Percentiles rank a stretch among this genome's conserved stretches.
These are phyloP conservation scores for Gobiocypris rarus DNA, from an alignment of 2,113 vertebrate species.

Conservation along the genomic window DNA sequence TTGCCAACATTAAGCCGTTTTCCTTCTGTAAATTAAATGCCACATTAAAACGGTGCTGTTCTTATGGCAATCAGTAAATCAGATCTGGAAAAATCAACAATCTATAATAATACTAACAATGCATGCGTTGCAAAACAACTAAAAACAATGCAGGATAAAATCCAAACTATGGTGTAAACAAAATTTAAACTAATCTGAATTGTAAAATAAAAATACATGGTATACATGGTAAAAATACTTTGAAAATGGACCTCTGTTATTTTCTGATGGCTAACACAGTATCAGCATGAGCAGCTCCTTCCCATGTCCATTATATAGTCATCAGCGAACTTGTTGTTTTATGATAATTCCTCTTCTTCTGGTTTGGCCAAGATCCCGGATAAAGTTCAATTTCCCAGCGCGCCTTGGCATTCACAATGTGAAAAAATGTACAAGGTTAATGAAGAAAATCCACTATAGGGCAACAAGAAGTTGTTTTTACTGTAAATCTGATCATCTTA, in stretches of 20 bases:
- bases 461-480: neutral
- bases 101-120: too few relatives aligned
- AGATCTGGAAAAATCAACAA: neutral
- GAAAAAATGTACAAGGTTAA: neutral
- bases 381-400: constrained; percentile 8
- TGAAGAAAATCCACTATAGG: neutral
- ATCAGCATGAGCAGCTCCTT: neutral
- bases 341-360: neutral
- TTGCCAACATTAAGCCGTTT: neutral
- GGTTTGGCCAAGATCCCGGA: neutral
- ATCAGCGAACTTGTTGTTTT: neutral
- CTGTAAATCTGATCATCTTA: neutral
- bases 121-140: too few relatives aligned
- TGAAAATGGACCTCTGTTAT: too few relatives aligned
- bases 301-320: constrained; percentile 3
- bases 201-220: too few relatives aligned
- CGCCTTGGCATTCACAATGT: constrained; percentile 4
- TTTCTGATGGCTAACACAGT: neutral
- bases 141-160: too few relatives aligned
- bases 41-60: neutral
- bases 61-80: neutral
- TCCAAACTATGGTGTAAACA: too few relatives aligned
- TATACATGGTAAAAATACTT: too few relatives aligned
- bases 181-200: too few relatives aligned
- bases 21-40: neutral